Base-by-base conservation (phyloP, 1,140 invertebrate genomes). In the Apis laboriosa region DNA sequence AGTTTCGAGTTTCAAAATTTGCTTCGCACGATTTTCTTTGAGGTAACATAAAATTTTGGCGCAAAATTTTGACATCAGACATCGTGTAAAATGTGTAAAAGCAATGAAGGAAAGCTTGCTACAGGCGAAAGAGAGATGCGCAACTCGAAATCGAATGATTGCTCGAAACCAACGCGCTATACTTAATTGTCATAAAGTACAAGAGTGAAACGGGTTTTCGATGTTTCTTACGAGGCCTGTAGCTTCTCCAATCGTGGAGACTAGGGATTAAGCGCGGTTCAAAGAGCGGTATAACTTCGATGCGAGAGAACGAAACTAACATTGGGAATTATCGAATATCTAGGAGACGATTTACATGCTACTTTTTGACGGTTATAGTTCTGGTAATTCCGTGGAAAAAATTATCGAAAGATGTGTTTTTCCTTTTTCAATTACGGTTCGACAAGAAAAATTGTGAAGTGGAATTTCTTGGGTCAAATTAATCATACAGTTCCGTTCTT, bases 291-390 rank as follows among this genome's bases (percentile, higher is more conserved):
- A 61, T 61, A 55, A 77, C 75, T 34, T 77, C 34, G 60, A 77
- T 53, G 75, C 28, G 21, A 34, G 17, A 7, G 34, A 43, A 43
- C 34, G 5, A 43, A 43, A 43, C 2, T 49, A 61, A 76, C 13
- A 60, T 66, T 24, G 61, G 51, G n/a, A 77, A 77, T 77, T 77
- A 77, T 77, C 66, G 75, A 53, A 77, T 61, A 63, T 11, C 75
- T 43, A n/a, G 34, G 24, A 55, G 61, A 24, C 66, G 75, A 55
- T 66, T 64, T 77, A 55, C 61, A 55, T 55, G 75, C 75, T 34
- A 66, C 51, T 66, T 77, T 77, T 77, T 66, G 60, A 55, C 66
- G 60, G 51, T 66, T 19, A 24, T 34, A 28, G 61, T 64, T 66
- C 75, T 43, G 34, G 49, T 66, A 43, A 77, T 55, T 28, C 53